Percentiles rank a stretch among this genome's conserved stretches.
Evolutionary conservation across 2,888 invertebrate species (phyloP).

Genomic region (Euzetes globulus): DNA sequence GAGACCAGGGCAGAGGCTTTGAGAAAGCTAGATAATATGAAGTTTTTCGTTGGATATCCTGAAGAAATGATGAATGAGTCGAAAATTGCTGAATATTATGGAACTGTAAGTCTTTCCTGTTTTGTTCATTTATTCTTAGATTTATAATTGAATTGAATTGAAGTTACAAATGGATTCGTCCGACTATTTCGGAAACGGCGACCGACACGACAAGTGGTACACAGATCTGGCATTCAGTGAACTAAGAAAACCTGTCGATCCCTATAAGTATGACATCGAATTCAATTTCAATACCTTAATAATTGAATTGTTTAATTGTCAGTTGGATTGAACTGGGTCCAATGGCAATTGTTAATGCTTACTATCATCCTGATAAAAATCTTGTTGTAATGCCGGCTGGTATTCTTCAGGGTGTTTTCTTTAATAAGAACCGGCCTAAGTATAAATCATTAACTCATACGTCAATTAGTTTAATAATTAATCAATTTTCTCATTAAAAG

Average conservation of each 20-base stretch:
- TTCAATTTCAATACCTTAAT: neutral
- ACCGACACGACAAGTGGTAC: neutral
- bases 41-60: constrained; percentile 41
- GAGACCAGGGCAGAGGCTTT: constrained; percentile 54
- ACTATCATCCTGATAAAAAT: constrained; percentile 75
- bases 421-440: constrained; percentile 45
- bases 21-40: constrained; percentile 37
- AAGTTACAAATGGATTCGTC: neutral
- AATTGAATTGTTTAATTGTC: neutral
- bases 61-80: constrained; percentile 40
- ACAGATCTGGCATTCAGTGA: neutral
- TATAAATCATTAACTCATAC: constrained; percentile 24
- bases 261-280: neutral
- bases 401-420: constrained; percentile 44
- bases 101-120: constrained; percentile 37
- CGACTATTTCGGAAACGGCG: neutral
- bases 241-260: constrained; percentile 1
- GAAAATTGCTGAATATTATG: constrained; percentile 36
- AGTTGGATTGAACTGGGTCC: constrained; percentile 70
- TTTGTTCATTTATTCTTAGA: neutral
- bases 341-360: constrained; percentile 76
- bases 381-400: constrained; percentile 54
- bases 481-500: constrained; percentile 20
- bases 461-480: neutral
- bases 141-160: neutral